Base-by-base conservation (phyloP, 2,797 vertebrate genomes). In the Eulemur albifrons region DNA sequence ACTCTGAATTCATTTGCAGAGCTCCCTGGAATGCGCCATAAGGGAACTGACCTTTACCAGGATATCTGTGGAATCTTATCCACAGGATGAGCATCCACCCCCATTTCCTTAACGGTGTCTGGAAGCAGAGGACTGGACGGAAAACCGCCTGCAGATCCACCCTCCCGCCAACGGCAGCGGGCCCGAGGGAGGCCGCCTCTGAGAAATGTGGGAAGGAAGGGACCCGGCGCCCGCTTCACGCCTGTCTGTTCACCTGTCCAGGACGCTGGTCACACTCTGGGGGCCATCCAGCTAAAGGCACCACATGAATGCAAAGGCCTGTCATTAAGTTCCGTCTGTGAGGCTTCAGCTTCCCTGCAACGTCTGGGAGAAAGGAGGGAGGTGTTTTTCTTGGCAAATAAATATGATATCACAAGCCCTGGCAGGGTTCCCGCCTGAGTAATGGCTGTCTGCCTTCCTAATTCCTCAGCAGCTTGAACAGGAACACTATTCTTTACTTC, bases 371-470 rank as follows among this genome's bases (percentile, higher is more conserved):
- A 98, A 97, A 88, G 4, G 69, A 98, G 95, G 95, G 94, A 98
- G 98, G 97, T 97, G 97, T 97, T 98, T 98, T 95, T 98, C 98
- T 97, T 96, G 97, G 97, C 96, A 97, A 97, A 94, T 97, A 98
- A 98, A 98, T 98, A 96, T 32, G 92, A 97, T 92, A 85, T 48
- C 63, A 98, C 84, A 40, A 69, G 69, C 80, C 80, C 90, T 97
- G 98, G 98, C 97, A 85, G 57, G 85, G 82, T 90, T 98, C 97
- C 97, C 98, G 7, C 88, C 87, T 91, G 89, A 95, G 95, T 92
- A 61, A 97, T 30, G 61, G 27, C 2, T 0, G 88, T 93, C 96
- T 95, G 97, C 90, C 77, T 79, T 94, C 84, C 14, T 9, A 25
- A 83, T 95, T 95, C 97, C 96, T 91, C 89, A 10, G 85, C 94